Evolutionary conservation across 2,797 vertebrate species (phyloP).

Genomic region (Mergus octosetaceus): DNA sequence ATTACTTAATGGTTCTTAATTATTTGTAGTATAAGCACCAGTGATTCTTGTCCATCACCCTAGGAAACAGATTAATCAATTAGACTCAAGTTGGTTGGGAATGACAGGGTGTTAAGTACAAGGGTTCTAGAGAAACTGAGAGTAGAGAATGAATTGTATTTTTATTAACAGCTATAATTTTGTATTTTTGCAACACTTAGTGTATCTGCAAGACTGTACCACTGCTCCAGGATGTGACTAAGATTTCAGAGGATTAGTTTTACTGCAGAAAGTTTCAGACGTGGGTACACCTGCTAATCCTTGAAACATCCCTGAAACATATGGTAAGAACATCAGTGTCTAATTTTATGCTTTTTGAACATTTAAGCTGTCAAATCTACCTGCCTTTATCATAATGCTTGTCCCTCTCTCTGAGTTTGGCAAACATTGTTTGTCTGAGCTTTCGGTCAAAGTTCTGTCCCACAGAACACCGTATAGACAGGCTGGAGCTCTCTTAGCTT

Average conservation of each 20-base stretch:
- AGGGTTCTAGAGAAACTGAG: background rate
- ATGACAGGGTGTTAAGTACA: background rate
- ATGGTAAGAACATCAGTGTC: background rate
- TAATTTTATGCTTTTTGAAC: background rate
- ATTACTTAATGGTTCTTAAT: background rate
- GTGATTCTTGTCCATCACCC: background rate
- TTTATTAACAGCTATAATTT: background rate
- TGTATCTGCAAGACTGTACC: background rate
- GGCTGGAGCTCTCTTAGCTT: background rate
- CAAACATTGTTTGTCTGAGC: fast-evolving
- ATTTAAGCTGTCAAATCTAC: background rate
- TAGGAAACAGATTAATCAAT: background rate
- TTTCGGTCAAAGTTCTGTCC: background rate
- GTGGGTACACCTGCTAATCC: fast-evolving
- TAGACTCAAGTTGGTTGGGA: background rate
- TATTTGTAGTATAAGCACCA: background rate
- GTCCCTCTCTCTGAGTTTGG: background rate
- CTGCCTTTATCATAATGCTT: background rate
- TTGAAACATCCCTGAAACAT: background rate
- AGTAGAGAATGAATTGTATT: background rate
- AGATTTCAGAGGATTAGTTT: background rate
- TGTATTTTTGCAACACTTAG: background rate
- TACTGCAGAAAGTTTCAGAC: background rate
- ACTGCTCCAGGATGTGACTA: background rate
- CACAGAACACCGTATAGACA: fast-evolving